Evolutionary conservation across 2,888 invertebrate genomes (phyloP), one percentile per base, ranked within the genome.

Genomic region (Volucella inflata): DNA sequence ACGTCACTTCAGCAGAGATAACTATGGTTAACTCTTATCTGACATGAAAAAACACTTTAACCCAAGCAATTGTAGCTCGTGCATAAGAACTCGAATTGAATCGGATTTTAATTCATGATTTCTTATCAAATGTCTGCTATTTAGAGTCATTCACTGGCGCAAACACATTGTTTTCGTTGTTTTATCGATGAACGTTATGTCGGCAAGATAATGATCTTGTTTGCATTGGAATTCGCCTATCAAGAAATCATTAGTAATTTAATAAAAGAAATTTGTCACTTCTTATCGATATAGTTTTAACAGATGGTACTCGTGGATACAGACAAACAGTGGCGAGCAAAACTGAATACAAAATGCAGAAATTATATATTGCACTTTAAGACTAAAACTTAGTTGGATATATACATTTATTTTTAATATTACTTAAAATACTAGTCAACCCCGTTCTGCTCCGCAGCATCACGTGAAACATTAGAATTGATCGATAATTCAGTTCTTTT

Each of bases 131-230:
- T 30, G 30, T 30, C 30, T 30, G 30, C 0, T 30, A 30, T 30
- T 30, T 30, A 6, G 6, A 6, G 6, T 4, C 30, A 30, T 30
- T 1, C 6, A 30, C 30, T 6, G 30, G 30, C 30, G 6, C 30
- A 2, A 0, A 30, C 30, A 30, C 4, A 30, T 30, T 6, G 30
- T 10, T 40, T 42, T 59, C 10, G 6, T 57, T 38, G 40, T 16
- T 14, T 16, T 40, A 2, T 1, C 11, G 10, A 16, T 9, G 8
- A 4, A 36, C 14, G 1, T 57, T 3, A 57, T 21, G 42, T 44
- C 9, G 9, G 30, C 21, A 42, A 62, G 60, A 62, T 62, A 62
- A 62, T 10, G 10, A 46, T 44, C 30, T 60, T 44, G 21, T 44
- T 44, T 60, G n/a, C 16, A 62, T n/a, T 46, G 21, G 12, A 8